Conservation (phyloP, 2,113 vertebrate genomes). For the Rhinogobius similis region DNA sequence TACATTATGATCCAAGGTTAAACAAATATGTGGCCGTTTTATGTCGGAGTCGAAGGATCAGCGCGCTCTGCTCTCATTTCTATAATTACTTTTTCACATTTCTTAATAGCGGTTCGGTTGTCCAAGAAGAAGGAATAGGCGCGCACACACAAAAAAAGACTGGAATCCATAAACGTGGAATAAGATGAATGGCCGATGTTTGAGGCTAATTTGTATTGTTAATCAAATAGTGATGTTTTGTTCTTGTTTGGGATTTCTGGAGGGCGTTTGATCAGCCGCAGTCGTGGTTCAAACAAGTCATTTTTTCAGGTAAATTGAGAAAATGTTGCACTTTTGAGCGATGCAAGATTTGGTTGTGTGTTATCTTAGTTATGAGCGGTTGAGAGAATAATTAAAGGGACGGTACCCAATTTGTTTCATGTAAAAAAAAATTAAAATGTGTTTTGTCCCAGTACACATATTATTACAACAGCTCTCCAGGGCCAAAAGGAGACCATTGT, state of each 20-base stretch:
- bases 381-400: too few relatives aligned
- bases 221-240: conserved; percentile 72
- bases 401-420: too few relatives aligned
- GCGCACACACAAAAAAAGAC: conserved; percentile 21
- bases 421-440: too few relatives aligned
- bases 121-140: conserved; percentile 12
- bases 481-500: too few relatives aligned
- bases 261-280: conserved; percentile 67
- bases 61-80: conserved; percentile 44
- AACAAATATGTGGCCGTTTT: conserved; percentile 19
- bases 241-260: conserved; percentile 78
- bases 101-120: conserved; percentile 38
- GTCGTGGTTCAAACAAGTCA: conserved; percentile 64
- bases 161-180: conserved; percentile 54
- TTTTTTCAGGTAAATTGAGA: conserved; percentile 66
- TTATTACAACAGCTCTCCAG: too few relatives aligned
- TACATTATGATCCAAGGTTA: conserved; percentile 34
- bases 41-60: conserved; percentile 32
- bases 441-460: too few relatives aligned
- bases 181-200: conserved; percentile 74
- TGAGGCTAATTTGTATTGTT: conserved; percentile 74
- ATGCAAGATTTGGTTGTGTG: conserved; percentile 25
- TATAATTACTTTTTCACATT: conserved; percentile 64
- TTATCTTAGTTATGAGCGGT: too few relatives aligned
- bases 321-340: conserved; percentile 47